Conservation (phyloP, 2,888 invertebrate genomes). For the Noctua pronuba region DNA sequence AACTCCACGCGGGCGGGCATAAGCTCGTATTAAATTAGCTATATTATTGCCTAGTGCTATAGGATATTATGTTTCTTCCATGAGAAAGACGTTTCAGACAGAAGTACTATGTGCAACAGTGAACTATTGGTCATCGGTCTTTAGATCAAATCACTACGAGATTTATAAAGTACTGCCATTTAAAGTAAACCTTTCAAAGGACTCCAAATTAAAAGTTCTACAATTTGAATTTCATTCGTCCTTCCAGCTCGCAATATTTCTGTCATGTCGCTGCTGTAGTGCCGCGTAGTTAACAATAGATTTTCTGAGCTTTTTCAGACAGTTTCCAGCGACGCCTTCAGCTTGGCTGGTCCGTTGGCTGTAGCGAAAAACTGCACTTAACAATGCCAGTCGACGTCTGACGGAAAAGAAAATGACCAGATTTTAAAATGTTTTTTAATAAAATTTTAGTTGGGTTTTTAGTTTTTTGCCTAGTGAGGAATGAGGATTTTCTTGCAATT, state of each 20-base stretch:
- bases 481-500: not conserved
- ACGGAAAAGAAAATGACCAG: slow-evolving; percentile 21
- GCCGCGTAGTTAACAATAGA: slow-evolving; percentile 36
- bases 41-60: not conserved
- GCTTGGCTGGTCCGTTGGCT: slow-evolving; percentile 10
- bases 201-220: not conserved
- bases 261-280: slow-evolving; percentile 16
- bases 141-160: not conserved
- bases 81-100: not conserved
- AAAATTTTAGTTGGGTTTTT: slow-evolving; percentile 6
- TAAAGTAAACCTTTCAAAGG: not conserved
- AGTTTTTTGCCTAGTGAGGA: not conserved
- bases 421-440: slow-evolving; percentile 6
- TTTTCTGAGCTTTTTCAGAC: slow-evolving; percentile 21
- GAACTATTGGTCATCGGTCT: not conserved
- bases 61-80: not conserved
- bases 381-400: slow-evolving; percentile 12
- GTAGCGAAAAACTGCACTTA: slow-evolving; percentile 38
- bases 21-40: too few species aligned
- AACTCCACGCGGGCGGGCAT: too few species aligned
- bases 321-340: slow-evolving; percentile 27
- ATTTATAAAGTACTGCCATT: not conserved
- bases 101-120: not conserved
- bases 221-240: slow-evolving; percentile 20
- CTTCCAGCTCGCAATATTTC: slow-evolving; percentile 35